These are phyloP conservation scores for Bellardia pandia DNA, from an alignment of 2,888 invertebrate genomes.

Conservation along the genomic window DNA sequence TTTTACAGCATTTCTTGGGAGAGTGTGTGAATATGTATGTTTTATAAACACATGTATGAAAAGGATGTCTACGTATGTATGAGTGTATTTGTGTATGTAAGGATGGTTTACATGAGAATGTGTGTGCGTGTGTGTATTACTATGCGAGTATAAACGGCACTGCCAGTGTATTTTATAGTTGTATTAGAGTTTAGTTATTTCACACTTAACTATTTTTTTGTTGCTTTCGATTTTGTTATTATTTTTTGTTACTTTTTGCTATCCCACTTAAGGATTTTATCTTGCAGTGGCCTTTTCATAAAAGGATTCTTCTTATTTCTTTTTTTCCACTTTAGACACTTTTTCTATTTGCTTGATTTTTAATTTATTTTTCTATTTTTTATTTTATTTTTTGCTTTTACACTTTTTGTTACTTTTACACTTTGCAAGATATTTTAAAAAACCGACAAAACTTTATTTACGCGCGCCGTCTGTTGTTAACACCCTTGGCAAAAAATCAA, in stretches of 20 bases:
- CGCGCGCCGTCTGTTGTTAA: constrained; percentile 60
- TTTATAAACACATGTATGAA: constrained; percentile 4
- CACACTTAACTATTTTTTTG: constrained; percentile 48
- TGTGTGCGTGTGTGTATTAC: background rate
- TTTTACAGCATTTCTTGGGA: background rate
- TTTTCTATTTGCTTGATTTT: constrained; percentile 27
- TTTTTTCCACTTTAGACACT: constrained; percentile 7
- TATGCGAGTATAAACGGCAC: constrained; percentile 1
- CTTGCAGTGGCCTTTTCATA: constrained; percentile 4
- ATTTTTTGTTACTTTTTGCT: constrained; percentile 15
- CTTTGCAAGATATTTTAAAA: background rate
- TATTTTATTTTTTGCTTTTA: constrained; percentile 7
- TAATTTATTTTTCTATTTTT: constrained; percentile 29
- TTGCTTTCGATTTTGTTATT: constrained; percentile 33
- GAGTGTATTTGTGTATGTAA: background rate
- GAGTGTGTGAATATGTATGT: background rate
- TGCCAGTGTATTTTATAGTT: background rate
- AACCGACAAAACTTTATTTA: constrained; percentile 38
- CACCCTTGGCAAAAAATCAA: constrained; percentile 70
- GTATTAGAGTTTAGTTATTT: constrained; percentile 12
- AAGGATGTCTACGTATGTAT: background rate
- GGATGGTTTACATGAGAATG: background rate
- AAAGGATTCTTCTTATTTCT: background rate
- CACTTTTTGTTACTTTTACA: constrained; percentile 32
- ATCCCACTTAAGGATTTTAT: constrained; percentile 22